phyloP scores from a whole-genome alignment of 2,113 vertebrate genomes.

The Pteronura brasiliensis region DNA sequence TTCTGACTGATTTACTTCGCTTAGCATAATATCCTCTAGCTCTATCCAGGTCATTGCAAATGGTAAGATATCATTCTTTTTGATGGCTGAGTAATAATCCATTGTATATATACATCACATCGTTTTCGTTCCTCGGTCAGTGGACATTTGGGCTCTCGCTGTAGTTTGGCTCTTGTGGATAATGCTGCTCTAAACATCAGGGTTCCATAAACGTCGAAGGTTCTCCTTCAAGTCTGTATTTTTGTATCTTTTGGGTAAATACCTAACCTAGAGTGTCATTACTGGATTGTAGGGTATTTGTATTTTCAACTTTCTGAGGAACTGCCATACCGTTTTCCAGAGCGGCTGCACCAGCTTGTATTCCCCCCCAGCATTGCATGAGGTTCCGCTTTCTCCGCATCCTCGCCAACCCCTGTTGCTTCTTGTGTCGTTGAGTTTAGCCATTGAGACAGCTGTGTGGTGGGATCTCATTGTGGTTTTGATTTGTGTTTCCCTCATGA shows the following conservation, averaged over 20 bases:
- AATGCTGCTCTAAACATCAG: not conserved
- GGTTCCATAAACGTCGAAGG: no score
- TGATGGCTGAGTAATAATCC: not conserved
- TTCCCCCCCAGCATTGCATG: not conserved
- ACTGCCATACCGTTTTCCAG: not conserved
- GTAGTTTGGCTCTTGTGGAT: not conserved
- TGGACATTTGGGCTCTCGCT: not conserved
- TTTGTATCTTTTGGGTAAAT: not conserved
- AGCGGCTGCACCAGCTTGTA: not conserved
- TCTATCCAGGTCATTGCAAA: not conserved
- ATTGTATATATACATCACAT: not conserved
- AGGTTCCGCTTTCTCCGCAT: not conserved
- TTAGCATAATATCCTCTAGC: not conserved
- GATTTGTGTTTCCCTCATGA: not conserved
- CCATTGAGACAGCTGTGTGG: not conserved
- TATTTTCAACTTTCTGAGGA: not conserved
- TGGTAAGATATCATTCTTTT: not conserved
- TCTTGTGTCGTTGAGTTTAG: not conserved
- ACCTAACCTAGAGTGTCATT: not conserved
- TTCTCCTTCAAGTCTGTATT: not conserved
- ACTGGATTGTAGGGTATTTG: not conserved
- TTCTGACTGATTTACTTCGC: not conserved
- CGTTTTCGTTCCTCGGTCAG: accelerated
- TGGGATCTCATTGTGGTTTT: not conserved
- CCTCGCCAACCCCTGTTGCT: not conserved